Percentiles rank a stretch among this genome's conserved stretches.
phyloP scores from a whole-genome alignment of 2,797 vertebrate species.

The Tinamus major region DNA sequence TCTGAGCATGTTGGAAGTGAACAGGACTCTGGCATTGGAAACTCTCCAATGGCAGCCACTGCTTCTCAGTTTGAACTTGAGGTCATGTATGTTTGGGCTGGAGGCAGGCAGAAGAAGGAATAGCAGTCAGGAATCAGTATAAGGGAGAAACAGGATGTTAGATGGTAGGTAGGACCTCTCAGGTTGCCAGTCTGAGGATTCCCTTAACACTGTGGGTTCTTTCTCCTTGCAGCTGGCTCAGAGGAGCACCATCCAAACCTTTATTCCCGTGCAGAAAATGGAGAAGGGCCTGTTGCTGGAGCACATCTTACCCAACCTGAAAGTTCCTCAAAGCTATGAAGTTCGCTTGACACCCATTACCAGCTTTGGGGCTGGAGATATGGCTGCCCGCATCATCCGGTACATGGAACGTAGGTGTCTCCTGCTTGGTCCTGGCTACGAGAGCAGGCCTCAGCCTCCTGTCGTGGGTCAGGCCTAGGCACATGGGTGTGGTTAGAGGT shows the following conservation, averaged over 20 bases:
- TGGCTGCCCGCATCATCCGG: conserved; percentile 88
- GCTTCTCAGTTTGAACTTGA: neutral
- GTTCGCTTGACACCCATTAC: conserved; percentile 91
- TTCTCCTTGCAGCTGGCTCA: conserved; percentile 77
- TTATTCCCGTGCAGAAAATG: conserved; percentile 87
- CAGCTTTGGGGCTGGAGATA: conserved; percentile 89
- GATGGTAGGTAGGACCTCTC: neutral
- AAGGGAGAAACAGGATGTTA: neutral
- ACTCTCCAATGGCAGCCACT: neutral
- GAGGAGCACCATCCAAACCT: conserved; percentile 79
- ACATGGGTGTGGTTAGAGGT: neutral
- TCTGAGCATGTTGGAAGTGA: neutral
- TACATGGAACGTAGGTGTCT: conserved; percentile 94
- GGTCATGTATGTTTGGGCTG: rapidly evolving
- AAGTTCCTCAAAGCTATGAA: conserved; percentile 92
- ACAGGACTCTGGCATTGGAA: neutral
- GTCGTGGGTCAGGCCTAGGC: neutral
- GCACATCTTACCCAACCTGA: conserved; percentile 86
- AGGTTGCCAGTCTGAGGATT: neutral
- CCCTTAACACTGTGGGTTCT: neutral
- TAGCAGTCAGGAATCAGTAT: too few species aligned
- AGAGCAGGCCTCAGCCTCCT: neutral
- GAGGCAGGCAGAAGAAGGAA: neutral
- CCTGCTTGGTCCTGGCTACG: neutral
- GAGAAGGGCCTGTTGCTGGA: conserved; percentile 91